Base-by-base conservation (phyloP, 2,797 vertebrate genomes). In the Martes flavigula region DNA sequence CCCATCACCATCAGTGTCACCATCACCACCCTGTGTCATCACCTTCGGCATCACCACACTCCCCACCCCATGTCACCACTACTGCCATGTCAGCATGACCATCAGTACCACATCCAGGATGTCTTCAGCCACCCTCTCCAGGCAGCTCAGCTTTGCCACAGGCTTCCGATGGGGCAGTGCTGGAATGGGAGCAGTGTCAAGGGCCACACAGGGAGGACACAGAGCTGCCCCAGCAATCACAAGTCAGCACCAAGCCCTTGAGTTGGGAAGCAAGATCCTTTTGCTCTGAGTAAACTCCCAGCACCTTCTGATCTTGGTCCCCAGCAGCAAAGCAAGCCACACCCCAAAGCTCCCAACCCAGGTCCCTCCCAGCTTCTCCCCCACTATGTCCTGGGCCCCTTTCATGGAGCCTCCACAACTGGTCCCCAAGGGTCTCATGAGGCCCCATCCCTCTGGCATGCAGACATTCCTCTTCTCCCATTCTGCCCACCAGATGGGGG, bases 281-380 rank as follows among this genome's bases (percentile, higher is more conserved):
- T 70, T 46, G 5, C 62, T 66, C 60, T 62, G 84, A 86, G 64
- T 56, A 11, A 81, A 70, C 56, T 40, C 56, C 85, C 14, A 10
- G 85, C 27, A 73, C n/a, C n/a, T 77, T 83, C 51, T 13, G 62
- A 79, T 14, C 62, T 81, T 91, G 46, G 82, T 38, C 79, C 32
- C 77, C 82, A 58, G 15, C 4, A 66, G 68, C 60, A 88, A 90
- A 93, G 51, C n/a, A 56, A 93, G 66, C 30, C 35, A 35, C 18
- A 43, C 38, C 66, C 14, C 0, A 2, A 14, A 12, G 7, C 0
- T 64, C 73, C 27, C 27, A 5, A 32, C 3, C 48, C 56, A 23
- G 8, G 0, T 40, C 23, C 82, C 58, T 64, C 43, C 48, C 32
- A 4, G 30, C 5, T 38, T 89, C 96, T 66, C 75, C 13, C 46